Conservation (phyloP, 2,797 vertebrate species). For the Gallinago solitaria region DNA sequence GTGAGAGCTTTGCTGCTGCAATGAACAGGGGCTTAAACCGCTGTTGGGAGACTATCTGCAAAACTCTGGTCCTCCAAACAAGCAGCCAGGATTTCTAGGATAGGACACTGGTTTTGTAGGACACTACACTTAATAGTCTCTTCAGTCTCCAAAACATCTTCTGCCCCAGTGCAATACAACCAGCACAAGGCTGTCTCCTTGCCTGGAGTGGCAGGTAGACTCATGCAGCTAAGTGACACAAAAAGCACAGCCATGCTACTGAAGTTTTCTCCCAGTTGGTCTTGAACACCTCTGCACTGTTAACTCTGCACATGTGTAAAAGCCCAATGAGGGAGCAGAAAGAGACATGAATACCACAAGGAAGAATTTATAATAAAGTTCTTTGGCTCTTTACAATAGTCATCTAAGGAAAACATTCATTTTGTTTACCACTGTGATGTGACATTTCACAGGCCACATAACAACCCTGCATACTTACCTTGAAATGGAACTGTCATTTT, state of each 20-base stretch:
- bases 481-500: background rate
- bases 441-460: constrained; percentile 13
- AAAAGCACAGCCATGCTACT: background rate
- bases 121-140: background rate
- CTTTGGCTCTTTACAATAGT: background rate
- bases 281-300: background rate
- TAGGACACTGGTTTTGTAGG: no score
- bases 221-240: background rate
- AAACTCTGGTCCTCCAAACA: background rate
- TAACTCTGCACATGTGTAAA: rapidly evolving
- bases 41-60: background rate
- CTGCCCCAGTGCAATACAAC: background rate
- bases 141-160: background rate
- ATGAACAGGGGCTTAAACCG: rapidly evolving
- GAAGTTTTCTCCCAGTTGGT: background rate
- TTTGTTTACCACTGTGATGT: background rate
- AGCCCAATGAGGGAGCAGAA: constrained; percentile 5
- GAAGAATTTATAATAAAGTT: constrained; percentile 41
- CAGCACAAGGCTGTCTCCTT: background rate
- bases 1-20: background rate
- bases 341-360: background rate
- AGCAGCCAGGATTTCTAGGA: background rate
- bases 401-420: constrained; percentile 32
- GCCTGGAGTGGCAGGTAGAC: background rate
- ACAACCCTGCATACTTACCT: background rate